Percentiles rank a stretch among this genome's conserved stretches.
These are phyloP conservation scores for Pao palembangensis DNA, from an alignment of 2,113 vertebrate genomes.

Conservation along the genomic window DNA sequence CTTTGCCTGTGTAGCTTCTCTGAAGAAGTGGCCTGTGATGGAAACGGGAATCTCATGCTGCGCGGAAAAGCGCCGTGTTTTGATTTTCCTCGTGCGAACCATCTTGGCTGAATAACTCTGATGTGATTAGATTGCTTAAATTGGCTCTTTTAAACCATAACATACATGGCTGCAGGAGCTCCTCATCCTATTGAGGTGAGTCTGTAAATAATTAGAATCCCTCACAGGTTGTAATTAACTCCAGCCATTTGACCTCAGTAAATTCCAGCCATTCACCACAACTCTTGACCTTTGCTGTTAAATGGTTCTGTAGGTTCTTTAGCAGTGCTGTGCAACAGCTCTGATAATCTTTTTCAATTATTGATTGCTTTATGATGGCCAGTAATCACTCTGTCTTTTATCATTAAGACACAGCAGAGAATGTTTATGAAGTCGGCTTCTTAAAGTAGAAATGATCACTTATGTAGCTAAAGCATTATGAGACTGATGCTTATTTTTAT, in stretches of 20 bases:
- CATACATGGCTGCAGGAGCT: slow-evolving; percentile 15
- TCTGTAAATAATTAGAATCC: slow-evolving; percentile 44
- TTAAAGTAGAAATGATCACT: too few species aligned
- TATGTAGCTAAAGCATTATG: too few species aligned
- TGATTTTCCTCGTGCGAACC: slow-evolving; percentile 38
- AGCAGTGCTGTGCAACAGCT: not conserved
- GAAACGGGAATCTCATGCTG: not conserved
- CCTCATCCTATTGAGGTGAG: not conserved
- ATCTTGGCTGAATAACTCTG: slow-evolving; percentile 37
- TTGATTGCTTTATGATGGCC: not conserved
- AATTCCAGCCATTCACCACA: slow-evolving; percentile 32
- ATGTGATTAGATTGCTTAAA: slow-evolving; percentile 61
- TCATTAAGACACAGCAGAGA: too few species aligned
- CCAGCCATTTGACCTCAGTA: slow-evolving; percentile 27
- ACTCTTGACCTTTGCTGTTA: slow-evolving; percentile 33
- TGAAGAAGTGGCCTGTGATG: too few species aligned
- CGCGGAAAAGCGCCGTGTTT: slow-evolving; percentile 2
- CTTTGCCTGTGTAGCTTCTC: too few species aligned
- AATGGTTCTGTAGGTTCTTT: slow-evolving; percentile 7
- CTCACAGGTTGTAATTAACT: slow-evolving; percentile 45
- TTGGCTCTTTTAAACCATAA: slow-evolving; percentile 46
- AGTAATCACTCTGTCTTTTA: too few species aligned
- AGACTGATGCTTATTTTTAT: too few species aligned
- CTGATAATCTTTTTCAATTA: too few species aligned
- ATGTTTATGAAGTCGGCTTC: too few species aligned